Percentiles rank a stretch among this genome's conserved stretches.
Conservation (phyloP, 1,140 invertebrate genomes). For the Aphelenchoides besseyi region DNA sequence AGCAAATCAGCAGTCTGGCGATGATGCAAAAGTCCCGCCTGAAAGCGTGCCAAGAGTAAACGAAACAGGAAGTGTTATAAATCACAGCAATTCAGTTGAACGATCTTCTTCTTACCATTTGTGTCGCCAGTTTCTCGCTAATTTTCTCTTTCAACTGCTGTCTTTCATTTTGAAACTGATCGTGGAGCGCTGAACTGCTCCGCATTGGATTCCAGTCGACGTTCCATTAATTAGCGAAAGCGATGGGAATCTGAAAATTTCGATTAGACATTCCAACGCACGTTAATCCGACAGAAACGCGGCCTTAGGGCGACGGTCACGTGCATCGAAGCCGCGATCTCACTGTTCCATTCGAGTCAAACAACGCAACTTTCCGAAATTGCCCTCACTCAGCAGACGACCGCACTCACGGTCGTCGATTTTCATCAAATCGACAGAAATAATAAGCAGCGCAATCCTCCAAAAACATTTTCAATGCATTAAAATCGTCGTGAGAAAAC, state of each 20-base stretch:
- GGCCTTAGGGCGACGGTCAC: too few species aligned
- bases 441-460: background rate
- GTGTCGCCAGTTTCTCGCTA: background rate
- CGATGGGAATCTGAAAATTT: background rate
- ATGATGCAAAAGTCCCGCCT: slow-evolving; percentile 22
- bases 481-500: too few species aligned
- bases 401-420: background rate
- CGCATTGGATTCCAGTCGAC: background rate
- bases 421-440: background rate
- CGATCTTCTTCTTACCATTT: background rate
- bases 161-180: background rate
- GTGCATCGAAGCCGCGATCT: background rate
- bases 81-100: too few species aligned
- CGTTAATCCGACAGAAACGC: too few species aligned
- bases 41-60: too few species aligned
- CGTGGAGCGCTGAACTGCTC: background rate
- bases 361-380: background rate
- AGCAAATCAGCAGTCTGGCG: slow-evolving; percentile 51
- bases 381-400: background rate
- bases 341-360: background rate
- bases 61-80: too few species aligned
- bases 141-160: slow-evolving; percentile 1
- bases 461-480: too few species aligned
- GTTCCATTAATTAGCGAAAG: background rate
- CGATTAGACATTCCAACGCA: too few species aligned